phyloP scores from a whole-genome alignment of 2,888 invertebrate species.

The Pimpla rufipes region DNA sequence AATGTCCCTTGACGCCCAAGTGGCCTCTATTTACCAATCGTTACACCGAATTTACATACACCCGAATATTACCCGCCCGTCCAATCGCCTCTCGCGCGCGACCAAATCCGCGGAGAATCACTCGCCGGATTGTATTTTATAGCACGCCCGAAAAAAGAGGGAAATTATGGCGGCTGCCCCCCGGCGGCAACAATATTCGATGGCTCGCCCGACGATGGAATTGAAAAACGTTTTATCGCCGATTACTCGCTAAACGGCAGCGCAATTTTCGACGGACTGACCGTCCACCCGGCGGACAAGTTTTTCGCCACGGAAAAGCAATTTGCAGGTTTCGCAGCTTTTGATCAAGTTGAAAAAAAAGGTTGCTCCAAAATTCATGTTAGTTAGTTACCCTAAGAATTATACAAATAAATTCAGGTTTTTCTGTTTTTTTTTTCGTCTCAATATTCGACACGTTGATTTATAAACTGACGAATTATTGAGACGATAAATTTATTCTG shows the following conservation, averaged over 20 bases:
- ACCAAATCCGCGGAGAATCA: slow-evolving; percentile 19
- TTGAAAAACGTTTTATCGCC: not conserved
- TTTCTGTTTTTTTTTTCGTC: too few relatives aligned
- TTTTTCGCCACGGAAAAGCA: too few relatives aligned
- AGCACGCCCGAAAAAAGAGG: not conserved
- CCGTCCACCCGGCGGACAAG: too few relatives aligned
- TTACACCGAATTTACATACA: slow-evolving; percentile 59
- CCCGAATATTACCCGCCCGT: slow-evolving; percentile 27
- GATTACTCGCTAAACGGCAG: not conserved
- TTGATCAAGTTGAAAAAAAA: too few relatives aligned
- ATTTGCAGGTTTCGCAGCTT: too few relatives aligned
- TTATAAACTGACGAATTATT: too few relatives aligned
- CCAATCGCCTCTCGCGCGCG: slow-evolving; percentile 7
- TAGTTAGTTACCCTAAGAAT: too few relatives aligned
- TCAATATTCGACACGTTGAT: too few relatives aligned
- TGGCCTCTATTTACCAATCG: slow-evolving; percentile 52
- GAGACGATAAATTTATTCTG: too few relatives aligned
- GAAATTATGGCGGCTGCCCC: not conserved
- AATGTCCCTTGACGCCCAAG: slow-evolving; percentile 33
- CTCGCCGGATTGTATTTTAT: not conserved
- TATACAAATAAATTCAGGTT: too few relatives aligned
- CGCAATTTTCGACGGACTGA: too few relatives aligned
- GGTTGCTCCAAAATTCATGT: too few relatives aligned
- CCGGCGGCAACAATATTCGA: not conserved
- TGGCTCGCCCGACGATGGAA: not conserved